Evolutionary conservation across 2,797 vertebrate genomes (phyloP).

Genomic region (Lates japonicus): DNA sequence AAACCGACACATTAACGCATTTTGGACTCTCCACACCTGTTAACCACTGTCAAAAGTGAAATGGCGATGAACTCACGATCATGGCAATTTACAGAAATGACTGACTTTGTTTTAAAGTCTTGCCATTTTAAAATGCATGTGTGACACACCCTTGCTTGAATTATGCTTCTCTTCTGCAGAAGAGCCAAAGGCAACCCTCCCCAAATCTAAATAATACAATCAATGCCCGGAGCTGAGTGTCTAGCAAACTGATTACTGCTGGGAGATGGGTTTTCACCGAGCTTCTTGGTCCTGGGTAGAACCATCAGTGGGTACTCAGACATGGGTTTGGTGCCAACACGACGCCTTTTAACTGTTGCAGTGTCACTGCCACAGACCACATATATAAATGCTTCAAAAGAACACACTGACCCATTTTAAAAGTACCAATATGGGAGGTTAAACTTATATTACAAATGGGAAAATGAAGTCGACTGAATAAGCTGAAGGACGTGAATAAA

Average conservation of each 20-base stretch:
- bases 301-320: background rate
- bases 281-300: background rate
- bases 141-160: background rate
- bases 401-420: conserved; percentile 9
- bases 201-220: background rate
- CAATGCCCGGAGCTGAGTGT: background rate
- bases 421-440: background rate
- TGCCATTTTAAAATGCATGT: background rate
- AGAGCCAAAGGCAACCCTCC: background rate
- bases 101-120: background rate
- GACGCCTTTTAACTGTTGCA: background rate
- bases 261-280: background rate
- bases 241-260: background rate
- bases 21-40: too few relatives aligned
- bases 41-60: too few relatives aligned
- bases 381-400: background rate
- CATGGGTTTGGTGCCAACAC: background rate
- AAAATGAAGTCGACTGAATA: conserved; percentile 23
- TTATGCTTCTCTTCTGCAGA: background rate
- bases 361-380: background rate
- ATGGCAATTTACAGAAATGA: background rate
- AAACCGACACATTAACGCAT: too few relatives aligned
- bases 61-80: background rate
- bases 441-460: conserved; percentile 18
- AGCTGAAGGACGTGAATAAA: conserved; percentile 26